Base-by-base conservation (phyloP, 92 coral and sea anemone species). In the Epizoanthus rinbou region DNA sequence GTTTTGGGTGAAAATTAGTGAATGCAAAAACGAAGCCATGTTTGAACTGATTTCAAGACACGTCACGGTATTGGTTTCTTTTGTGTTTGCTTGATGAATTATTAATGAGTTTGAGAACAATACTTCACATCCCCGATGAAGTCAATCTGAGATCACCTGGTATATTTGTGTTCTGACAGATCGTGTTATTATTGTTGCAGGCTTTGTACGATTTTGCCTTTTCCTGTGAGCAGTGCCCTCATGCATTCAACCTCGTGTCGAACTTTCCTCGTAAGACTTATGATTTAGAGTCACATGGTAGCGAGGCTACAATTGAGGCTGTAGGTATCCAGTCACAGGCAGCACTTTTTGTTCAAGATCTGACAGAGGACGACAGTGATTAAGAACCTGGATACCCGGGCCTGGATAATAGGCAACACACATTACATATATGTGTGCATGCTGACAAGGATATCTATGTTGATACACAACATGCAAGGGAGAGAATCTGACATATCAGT, bases 361-460 rank as follows among this genome's bases (percentile, higher is more conserved):
- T 89, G 11, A 94, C 93, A 16, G 97, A 97, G 68, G 99, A 97
- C 56, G 96, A 94, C 90, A 94, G 98, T 63, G 99, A 97, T 73
- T 92, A 28, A 28, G 1, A 2, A 28, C 31, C 31, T 28, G 31
- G 75, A 90, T n/a, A n/a, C n/a, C n/a, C 56, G 50, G 28, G 4
- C 31, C 31, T 28, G 31, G 45, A 41, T 41, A 6, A 41, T 41
- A 41, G 31, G 31, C 31, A 37, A 37, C 43, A 0, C 43, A 37
- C 43, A 37, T 37, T 37, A 37, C 43, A 37, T 37, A 37, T 6
- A 47, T 43, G 50, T 43, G 50, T 43, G 50, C 8, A 43, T 43
- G 50, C 54, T 47, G 54, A 11, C 54, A 47, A 9, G 11, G 54
- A 47, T 3, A 10, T 47, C 15, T 0, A 11, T 47, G 54, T 47